Base-by-base conservation (phyloP, 2,888 invertebrate species). In the Idaea biselata region DNA sequence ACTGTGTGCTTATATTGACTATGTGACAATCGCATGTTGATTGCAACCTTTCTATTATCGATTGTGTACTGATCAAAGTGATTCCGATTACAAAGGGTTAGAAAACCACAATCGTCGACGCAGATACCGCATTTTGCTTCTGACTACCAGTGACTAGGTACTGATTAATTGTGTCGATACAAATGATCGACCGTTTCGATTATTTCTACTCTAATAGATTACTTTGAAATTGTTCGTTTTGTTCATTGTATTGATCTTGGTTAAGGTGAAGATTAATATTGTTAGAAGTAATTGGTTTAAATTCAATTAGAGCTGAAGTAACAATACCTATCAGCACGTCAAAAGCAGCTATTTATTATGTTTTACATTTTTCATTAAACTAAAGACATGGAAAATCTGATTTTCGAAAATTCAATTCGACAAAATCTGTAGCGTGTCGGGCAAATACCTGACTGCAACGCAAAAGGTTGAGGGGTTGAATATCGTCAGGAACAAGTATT, bases 31-130 rank as follows among this genome's bases (percentile, higher is more conserved):
- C 81, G 80, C 68, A 76, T 76, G 78, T 77, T 87, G 84, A 87
- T 86, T 86, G 81, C 83, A 75, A 76, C 79, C 81, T 84, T 82
- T 79, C 81, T 80, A 76, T 77, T 81, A 81, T 75, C 79, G 80
- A 83, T 81, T 82, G 81, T 78, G 73, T 76, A 77, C 72, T 79
- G 82, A 88, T 88, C 88, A 89, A 88, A 89, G 87, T 84, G 85
- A 86, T 86, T 86, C 77, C 74, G 78, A 80, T 81, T 81, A 88
- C 89, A 88, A 89, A 89, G 87, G 85, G 82, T 83, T 86, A 82
- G 81, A 86, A 88, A 89, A 87, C 80, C 83, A 69, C 80, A 78
- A 73, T 18, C 84, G 84, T 84, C 85, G 83, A 78, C 80, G 74
- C 73, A 8, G 72, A 60, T 68, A 70, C 73, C 77, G 78, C 76